phyloP scores from a whole-genome alignment of 2,113 vertebrate genomes.

The Syrmaticus mikado region DNA sequence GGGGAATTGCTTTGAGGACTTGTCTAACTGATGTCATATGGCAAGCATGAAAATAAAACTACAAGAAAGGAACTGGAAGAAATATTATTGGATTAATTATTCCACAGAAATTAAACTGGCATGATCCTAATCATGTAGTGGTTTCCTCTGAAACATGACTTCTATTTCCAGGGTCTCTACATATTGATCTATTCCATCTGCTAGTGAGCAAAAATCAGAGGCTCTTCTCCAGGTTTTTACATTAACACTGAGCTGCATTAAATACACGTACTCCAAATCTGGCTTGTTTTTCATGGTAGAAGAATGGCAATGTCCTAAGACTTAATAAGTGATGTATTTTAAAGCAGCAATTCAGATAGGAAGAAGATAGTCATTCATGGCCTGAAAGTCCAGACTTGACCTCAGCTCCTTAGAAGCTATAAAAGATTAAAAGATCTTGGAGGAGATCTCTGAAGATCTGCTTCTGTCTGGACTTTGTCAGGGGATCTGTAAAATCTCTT shows the following conservation, averaged over 20 bases:
- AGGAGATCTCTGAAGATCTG: neutral
- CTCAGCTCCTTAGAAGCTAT: neutral
- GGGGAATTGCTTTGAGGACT: slow-evolving; percentile 20
- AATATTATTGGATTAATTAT: slow-evolving; percentile 35
- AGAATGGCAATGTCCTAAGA: slow-evolving; percentile 4
- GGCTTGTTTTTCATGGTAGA: neutral
- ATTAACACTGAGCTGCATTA: neutral
- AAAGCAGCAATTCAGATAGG: neutral
- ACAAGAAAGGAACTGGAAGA: slow-evolving; percentile 32
- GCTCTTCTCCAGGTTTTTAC: slow-evolving; percentile 16
- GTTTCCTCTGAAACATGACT: slow-evolving; percentile 33
- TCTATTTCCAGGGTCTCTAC: slow-evolving; percentile 6
- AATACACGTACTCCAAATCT: neutral
- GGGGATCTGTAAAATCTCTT: neutral
- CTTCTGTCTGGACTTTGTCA: neutral
- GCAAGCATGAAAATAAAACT: slow-evolving; percentile 38
- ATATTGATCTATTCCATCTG: slow-evolving; percentile 54
- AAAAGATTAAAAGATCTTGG: neutral
- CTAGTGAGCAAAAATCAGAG: neutral
- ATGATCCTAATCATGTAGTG: neutral
- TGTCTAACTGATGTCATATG: slow-evolving; percentile 29
- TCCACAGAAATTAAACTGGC: slow-evolving; percentile 34
- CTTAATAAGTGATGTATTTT: slow-evolving; percentile 18
- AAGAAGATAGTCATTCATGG: neutral
- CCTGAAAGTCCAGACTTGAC: neutral